Percentiles rank a stretch among this genome's conserved stretches.
Conservation (phyloP, 2,888 invertebrate genomes). For the Oscheius myriophilus region DNA sequence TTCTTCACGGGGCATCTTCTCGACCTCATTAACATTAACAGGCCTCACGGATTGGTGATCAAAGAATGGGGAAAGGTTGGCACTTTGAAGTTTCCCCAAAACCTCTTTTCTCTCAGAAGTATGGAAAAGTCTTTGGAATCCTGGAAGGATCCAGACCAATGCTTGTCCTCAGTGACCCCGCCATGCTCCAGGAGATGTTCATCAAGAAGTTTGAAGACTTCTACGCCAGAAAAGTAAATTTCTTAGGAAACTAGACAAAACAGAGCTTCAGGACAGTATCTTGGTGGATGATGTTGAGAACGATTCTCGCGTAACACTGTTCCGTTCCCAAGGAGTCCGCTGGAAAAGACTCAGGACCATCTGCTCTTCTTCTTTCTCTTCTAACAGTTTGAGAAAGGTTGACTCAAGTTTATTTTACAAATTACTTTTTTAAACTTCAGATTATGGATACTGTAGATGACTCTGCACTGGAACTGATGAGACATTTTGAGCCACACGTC, state of each 20-base stretch:
- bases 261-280: slow-evolving; percentile 32
- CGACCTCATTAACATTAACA: slow-evolving; percentile 33
- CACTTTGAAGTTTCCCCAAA: neutral
- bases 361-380: slow-evolving; percentile 74
- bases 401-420: neutral
- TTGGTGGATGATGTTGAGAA: slow-evolving; percentile 51
- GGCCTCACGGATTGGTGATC: slow-evolving; percentile 38
- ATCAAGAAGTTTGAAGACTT: slow-evolving; percentile 72
- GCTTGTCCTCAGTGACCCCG: slow-evolving; percentile 72
- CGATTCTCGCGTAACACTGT: slow-evolving; percentile 67
- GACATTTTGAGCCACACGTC: slow-evolving; percentile 31
- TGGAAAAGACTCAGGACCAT: slow-evolving; percentile 75
- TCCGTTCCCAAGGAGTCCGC: slow-evolving; percentile 72
- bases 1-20: slow-evolving; percentile 53
- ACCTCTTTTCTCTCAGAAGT: neutral
- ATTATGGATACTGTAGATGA: slow-evolving; percentile 43
- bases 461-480: slow-evolving; percentile 37
- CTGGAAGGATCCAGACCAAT: slow-evolving; percentile 56
- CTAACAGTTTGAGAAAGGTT: slow-evolving; percentile 73
- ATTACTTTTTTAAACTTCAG: slow-evolving; percentile 32
- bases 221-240: slow-evolving; percentile 71
- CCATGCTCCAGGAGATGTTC: slow-evolving; percentile 72
- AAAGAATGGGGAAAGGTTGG: slow-evolving; percentile 59
- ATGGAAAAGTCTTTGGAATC: slow-evolving; percentile 18
- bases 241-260: neutral